These are phyloP conservation scores for Danionella dracula DNA, from an alignment of 2,797 vertebrate genomes.

Conservation along the genomic window DNA sequence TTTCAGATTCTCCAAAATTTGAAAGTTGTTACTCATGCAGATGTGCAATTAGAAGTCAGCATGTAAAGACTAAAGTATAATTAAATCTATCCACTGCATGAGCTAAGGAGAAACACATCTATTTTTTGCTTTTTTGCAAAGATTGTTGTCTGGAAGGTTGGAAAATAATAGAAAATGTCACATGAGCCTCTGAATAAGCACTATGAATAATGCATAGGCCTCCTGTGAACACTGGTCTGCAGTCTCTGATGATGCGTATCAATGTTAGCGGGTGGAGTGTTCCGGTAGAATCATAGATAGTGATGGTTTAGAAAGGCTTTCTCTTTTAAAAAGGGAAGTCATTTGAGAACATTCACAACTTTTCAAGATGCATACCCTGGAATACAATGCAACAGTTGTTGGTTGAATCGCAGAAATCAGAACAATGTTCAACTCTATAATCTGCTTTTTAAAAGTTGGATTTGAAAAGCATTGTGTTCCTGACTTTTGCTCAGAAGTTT, in stretches of 20 bases:
- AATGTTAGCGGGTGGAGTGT: conserved; percentile 17
- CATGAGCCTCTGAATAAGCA: conserved; percentile 40
- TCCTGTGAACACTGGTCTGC: conserved; percentile 41
- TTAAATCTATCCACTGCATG: too few relatives aligned
- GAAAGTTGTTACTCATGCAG: too few relatives aligned
- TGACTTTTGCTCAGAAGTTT: too few relatives aligned
- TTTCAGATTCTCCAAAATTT: too few relatives aligned
- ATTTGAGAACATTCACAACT: too few relatives aligned
- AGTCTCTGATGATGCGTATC: conserved; percentile 38
- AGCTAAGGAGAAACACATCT: too few relatives aligned
- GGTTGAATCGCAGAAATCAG: too few relatives aligned
- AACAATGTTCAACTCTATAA: too few relatives aligned
- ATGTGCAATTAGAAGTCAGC: conserved; percentile 69
- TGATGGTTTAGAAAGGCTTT: conserved; percentile 1
- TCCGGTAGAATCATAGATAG: conserved; percentile 15
- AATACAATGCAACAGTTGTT: too few relatives aligned
- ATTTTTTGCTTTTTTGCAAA: conserved; percentile 46
- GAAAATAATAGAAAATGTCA: conserved; percentile 49
- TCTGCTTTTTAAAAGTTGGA: too few relatives aligned
- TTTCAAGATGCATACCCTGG: too few relatives aligned
- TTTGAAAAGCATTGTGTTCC: too few relatives aligned
- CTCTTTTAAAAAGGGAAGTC: background rate
- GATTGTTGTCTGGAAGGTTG: conserved; percentile 46
- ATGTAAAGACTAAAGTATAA: conserved; percentile 41
- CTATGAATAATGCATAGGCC: conserved; percentile 52